These are phyloP conservation scores for Myotis vivesi DNA, from an alignment of 2,797 vertebrate genomes.

Conservation along the genomic window DNA sequence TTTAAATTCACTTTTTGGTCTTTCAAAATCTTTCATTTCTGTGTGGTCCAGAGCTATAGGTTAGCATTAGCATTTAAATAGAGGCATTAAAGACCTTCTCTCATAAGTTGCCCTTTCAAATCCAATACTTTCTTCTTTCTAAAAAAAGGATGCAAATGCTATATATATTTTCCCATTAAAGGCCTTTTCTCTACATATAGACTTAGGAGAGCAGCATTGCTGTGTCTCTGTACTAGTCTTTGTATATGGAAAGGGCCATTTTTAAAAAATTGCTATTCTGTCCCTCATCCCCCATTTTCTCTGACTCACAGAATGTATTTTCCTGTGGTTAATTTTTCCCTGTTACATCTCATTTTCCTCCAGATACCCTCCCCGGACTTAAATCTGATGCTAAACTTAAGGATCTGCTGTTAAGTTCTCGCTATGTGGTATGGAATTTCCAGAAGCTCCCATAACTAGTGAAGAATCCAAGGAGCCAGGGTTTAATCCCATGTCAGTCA, in stretches of 20 bases:
- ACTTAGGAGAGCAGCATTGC: not conserved
- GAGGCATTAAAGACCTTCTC: conserved; percentile 79
- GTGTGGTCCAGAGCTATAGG: conserved; percentile 73
- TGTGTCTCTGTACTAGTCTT: not conserved
- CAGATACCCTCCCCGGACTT: not conserved
- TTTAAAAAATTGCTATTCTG: not conserved
- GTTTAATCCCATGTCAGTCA: not conserved
- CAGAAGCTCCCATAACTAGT: not conserved
- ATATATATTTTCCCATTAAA: conserved; percentile 42
- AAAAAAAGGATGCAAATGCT: conserved; percentile 63
- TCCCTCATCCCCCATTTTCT: not conserved
- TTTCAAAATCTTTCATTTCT: conserved; percentile 61
- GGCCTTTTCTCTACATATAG: not conserved
- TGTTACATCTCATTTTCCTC: not conserved
- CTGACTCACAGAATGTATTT: conserved; percentile 36
- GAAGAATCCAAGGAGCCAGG: not conserved
- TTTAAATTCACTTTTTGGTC: conserved; percentile 75
- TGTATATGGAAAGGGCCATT: not conserved
- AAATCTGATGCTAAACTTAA: not conserved
- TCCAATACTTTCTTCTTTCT: conserved; percentile 59
- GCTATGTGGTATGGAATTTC: fast-evolving
- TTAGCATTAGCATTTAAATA: conserved; percentile 85
- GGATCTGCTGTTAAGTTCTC: not conserved
- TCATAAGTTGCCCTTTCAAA: conserved; percentile 68
- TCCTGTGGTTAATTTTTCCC: conserved; percentile 12